phyloP scores from a whole-genome alignment of 2,113 vertebrate genomes.

The Phyllopteryx taeniolatus region DNA sequence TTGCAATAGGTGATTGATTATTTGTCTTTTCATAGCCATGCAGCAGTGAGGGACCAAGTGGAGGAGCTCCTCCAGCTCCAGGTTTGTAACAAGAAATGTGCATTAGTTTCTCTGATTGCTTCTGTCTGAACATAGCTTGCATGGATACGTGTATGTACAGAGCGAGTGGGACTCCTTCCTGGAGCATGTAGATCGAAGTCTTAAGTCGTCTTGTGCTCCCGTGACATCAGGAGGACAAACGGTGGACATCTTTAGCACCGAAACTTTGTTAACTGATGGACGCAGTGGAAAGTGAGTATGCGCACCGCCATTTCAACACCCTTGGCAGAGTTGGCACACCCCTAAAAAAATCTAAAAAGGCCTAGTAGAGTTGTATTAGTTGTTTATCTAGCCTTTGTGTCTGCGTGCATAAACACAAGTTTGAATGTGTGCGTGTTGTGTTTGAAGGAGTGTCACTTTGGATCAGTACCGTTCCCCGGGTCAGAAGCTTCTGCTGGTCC shows the following conservation, averaged over 20 bases:
- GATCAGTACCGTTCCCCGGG: conserved; percentile 52
- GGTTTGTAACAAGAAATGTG: conserved; percentile 34
- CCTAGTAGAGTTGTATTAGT: background rate
- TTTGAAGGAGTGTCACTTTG: conserved; percentile 58
- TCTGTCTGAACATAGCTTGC: background rate
- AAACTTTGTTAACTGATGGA: conserved; percentile 42
- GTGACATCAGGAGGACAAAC: conserved; percentile 1
- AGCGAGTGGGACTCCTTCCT: conserved; percentile 71
- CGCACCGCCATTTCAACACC: background rate
- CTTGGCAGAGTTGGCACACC: too few relatives aligned
- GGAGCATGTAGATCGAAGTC: conserved; percentile 51
- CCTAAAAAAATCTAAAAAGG: background rate
- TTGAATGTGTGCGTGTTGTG: background rate
- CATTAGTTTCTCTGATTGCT: background rate
- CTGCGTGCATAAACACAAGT: background rate
- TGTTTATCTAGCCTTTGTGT: background rate
- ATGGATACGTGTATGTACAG: conserved; percentile 35
- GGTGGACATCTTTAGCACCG: conserved; percentile 42
- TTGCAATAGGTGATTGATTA: background rate
- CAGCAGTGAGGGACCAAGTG: conserved; percentile 52
- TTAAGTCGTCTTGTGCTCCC: conserved; percentile 41
- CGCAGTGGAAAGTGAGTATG: conserved; percentile 56
- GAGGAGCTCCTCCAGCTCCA: conserved; percentile 63
- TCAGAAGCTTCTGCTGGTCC: conserved; percentile 69
- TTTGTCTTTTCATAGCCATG: conserved; percentile 36